These are phyloP conservation scores for Cydia strobilella DNA, from an alignment of 1,140 invertebrate genomes.

Conservation along the genomic window DNA sequence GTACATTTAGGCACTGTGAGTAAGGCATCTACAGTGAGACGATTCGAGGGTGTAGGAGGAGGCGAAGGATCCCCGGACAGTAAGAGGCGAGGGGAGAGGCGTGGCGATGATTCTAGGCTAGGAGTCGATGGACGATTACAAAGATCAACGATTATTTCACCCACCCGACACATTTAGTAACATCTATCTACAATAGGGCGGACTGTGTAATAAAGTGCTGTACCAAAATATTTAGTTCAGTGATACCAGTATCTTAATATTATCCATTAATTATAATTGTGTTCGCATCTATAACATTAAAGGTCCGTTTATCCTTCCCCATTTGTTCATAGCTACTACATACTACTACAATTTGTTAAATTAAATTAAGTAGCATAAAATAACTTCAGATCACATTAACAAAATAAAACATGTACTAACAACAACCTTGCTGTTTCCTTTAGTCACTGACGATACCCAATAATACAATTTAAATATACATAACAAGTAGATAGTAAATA, in stretches of 20 bases:
- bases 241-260: constrained; percentile 46
- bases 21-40: constrained; percentile 81
- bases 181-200: constrained; percentile 71
- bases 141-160: constrained; percentile 9
- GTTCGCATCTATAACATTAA: constrained; percentile 41
- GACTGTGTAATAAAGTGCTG: constrained; percentile 68
- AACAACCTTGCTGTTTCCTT: constrained; percentile 58
- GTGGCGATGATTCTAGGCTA: constrained; percentile 10
- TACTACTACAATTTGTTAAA: constrained; percentile 39
- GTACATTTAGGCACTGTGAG: constrained; percentile 80
- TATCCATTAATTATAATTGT: constrained; percentile 60
- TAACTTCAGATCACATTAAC: constrained; percentile 76
- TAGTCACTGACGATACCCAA: constrained; percentile 60
- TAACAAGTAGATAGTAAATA: constrained; percentile 54
- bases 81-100: constrained; percentile 9
- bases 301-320: constrained; percentile 26
- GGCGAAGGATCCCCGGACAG: constrained; percentile 22
- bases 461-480: constrained; percentile 60
- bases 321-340: constrained; percentile 44
- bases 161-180: constrained; percentile 31
- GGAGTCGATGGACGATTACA: constrained; percentile 20
- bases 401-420: constrained; percentile 64
- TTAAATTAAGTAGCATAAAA: constrained; percentile 46
- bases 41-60: constrained; percentile 58
- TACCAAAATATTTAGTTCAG: constrained; percentile 59